Evolutionary conservation across 2,797 vertebrate genomes (phyloP).

Genomic region (Mormyrops boulengeri): DNA sequence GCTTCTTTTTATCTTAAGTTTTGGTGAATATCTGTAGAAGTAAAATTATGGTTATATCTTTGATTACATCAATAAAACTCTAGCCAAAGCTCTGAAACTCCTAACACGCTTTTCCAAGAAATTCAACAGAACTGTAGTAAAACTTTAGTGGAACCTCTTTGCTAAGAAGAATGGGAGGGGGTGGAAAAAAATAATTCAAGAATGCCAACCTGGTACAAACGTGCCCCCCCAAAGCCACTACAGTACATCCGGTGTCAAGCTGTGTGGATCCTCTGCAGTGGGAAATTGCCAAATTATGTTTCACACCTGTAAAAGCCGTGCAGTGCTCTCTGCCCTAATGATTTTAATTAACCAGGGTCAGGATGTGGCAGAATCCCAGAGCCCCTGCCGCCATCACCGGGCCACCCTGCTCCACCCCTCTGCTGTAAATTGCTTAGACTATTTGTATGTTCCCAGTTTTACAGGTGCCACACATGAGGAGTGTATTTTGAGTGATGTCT

Average conservation of each 20-base stretch:
- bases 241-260: neutral
- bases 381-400: neutral
- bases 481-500: constrained; percentile 87
- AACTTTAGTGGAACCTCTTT: neutral
- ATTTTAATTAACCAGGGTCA: neutral
- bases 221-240: neutral
- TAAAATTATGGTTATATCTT: neutral
- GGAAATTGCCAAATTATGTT: neutral
- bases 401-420: neutral
- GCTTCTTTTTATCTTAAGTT: neutral
- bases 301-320: neutral
- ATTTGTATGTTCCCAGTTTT: neutral
- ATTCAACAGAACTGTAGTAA: neutral
- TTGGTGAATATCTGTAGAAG: neutral
- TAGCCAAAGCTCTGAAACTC: neutral
- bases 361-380: neutral
- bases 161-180: neutral
- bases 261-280: neutral
- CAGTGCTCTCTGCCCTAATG: neutral
- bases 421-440: neutral
- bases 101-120: neutral
- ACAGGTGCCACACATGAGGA: constrained; percentile 1
- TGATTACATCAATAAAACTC: neutral
- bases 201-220: neutral
- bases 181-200: neutral